Percentiles rank a stretch among this genome's conserved stretches.
phyloP scores from a whole-genome alignment of 2,797 vertebrate genomes.

The Etheostoma perlongum region DNA sequence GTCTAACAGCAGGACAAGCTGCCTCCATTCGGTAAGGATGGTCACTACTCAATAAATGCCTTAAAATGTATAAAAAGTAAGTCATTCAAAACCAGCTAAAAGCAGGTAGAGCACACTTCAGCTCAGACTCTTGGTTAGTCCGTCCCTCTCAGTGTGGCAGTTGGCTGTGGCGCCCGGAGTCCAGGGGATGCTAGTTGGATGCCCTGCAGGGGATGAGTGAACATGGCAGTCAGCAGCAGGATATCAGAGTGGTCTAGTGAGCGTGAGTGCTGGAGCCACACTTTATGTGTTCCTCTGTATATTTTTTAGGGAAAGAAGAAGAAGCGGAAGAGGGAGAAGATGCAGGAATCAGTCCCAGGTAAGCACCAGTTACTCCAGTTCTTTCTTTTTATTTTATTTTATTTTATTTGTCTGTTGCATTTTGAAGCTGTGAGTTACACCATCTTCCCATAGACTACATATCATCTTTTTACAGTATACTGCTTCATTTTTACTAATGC shows the following conservation, averaged over 20 bases:
- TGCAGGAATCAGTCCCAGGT: conserved; percentile 97
- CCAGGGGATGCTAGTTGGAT: conserved; percentile 74
- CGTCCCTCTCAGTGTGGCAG: conserved; percentile 65
- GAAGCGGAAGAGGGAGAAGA: conserved; percentile 99
- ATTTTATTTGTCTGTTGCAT: conserved; percentile 27
- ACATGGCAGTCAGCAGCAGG: conserved; percentile 83
- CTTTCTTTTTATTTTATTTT: background rate
- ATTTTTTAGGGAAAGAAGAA: conserved; percentile 99
- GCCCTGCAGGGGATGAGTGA: conserved; percentile 84
- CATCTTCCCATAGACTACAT: conserved; percentile 21
- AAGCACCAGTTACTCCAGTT: conserved; percentile 36
- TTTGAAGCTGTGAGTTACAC: conserved; percentile 32
- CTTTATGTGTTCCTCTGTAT: conserved; percentile 86
- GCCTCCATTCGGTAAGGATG: background rate
- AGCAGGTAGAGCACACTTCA: conserved; percentile 30
- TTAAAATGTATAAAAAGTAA: background rate
- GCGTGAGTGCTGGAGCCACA: conserved; percentile 87
- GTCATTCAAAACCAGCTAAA: conserved; percentile 20
- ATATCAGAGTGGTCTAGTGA: conserved; percentile 85
- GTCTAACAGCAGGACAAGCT: conserved; percentile 27
- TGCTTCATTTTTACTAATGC: conserved; percentile 10
- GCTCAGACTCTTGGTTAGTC: conserved; percentile 11
- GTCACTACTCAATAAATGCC: conserved; percentile 8
- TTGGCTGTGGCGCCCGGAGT: conserved; percentile 67
- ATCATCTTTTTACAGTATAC: background rate